Base-by-base conservation (phyloP, 1,140 invertebrate species). In the Phthorimaea operculella region DNA sequence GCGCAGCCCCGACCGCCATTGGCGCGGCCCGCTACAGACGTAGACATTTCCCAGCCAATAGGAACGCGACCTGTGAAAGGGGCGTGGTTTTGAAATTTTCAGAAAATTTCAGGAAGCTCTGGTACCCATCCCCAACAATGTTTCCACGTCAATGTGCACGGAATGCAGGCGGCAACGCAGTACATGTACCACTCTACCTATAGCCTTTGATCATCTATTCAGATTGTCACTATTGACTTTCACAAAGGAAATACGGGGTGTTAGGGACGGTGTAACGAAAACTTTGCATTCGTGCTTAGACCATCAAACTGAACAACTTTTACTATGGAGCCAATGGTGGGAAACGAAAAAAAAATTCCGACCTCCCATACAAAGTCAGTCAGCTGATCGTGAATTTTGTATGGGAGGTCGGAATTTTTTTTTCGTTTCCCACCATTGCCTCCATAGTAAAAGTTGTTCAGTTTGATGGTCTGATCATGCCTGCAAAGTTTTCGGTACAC, bases 71-170 rank as follows among this genome's bases (percentile, higher is more conserved):
- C 73, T 81, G 72, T 71, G 21, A 79, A 82, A 71, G 69, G 66
- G 79, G 81, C 75, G 79, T 69, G 64, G 79, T 70, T 75, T 76
- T 77, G 71, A 64, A 75, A 64, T 74, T 84, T 84, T 83, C 79
- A 74, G 79, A 81, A 80, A 80, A 78, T 77, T 84, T 82, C 80
- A 82, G 80, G 59, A 70, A 60, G 51, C 66, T 67, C 65, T 66
- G 79, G 71, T 73, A 71, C 64, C 63, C 72, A 74, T 70, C 68
- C 69, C 70, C 60, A 62, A 65, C 64, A 70, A 69, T 72, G 68
- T 58, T 59, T 56, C 60, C 60, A 57, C 57, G 54, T 57, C 51
- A 59, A 53, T 54, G 54, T 54, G 58, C 52, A 50, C 33, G 57
- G 47, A 52, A 34, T 47, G 44, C 44, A 47, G 39, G 39, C 39